These are phyloP conservation scores for Brienomyrus brachyistius DNA, from an alignment of 2,113 vertebrate genomes.

Conservation along the genomic window DNA sequence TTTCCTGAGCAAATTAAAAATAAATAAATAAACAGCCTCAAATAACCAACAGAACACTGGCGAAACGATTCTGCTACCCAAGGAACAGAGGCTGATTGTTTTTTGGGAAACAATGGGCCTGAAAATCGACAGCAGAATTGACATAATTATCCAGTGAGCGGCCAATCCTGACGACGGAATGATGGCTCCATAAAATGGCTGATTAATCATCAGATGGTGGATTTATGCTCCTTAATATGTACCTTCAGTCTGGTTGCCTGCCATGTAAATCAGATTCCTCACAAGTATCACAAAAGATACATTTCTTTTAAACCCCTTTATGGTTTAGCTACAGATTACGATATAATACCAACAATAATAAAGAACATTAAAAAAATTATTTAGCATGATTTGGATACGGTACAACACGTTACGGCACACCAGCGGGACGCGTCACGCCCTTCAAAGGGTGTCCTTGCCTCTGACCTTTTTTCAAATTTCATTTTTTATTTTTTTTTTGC, in stretches of 20 bases:
- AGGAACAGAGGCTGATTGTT: not conserved
- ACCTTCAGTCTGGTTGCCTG: not conserved
- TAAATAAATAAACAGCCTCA: not conserved
- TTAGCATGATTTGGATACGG: conserved; percentile 8
- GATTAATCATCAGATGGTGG: not conserved
- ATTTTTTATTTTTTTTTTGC: conserved; percentile 39
- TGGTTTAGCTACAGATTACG: not conserved
- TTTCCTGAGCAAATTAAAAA: not conserved
- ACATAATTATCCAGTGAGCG: not conserved
- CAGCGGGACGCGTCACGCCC: not conserved
- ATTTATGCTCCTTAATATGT: not conserved
- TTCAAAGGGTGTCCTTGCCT: conserved; percentile 43
- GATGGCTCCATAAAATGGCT: not conserved
- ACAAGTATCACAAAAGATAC: not conserved
- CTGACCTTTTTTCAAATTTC: conserved; percentile 60
- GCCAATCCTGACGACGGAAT: not conserved
- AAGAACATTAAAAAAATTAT: conserved; percentile 30
- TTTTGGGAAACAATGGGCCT: not conserved
- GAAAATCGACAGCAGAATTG: not conserved
- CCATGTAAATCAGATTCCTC: not conserved
- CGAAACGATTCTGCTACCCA: not conserved
- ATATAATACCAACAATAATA: conserved; percentile 3
- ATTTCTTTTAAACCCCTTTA: conserved; percentile 23
- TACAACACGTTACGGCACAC: conserved; percentile 46
- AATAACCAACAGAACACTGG: not conserved